Base-by-base conservation (phyloP, 2,797 vertebrate genomes). In the Esox masquinongy region DNA sequence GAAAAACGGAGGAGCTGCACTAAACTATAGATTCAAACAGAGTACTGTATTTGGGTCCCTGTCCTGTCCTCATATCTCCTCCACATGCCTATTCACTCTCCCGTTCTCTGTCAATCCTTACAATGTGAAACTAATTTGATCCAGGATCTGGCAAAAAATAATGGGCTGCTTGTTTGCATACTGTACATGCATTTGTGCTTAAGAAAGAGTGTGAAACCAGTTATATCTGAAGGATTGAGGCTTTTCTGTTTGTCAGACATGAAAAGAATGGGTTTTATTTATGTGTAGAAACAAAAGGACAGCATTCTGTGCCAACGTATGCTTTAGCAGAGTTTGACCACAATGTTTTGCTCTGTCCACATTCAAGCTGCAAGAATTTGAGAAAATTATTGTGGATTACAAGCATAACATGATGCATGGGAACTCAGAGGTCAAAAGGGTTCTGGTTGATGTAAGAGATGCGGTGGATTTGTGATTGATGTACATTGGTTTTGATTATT, bases 51-150 rank as follows among this genome's bases (percentile, higher is more conserved):
- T 70, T 85, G 76, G 81, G 84, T 81, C 75, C 79, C 64, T 2
- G 59, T 78, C 53, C 80, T 85, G 82, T 83, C 84, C 82, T 79
- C 69, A 79, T 43, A 51, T 83, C 68, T 83, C 79, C 79, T 78
- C 72, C 43, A 47, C 43, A 14, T 11, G 43, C 9, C 12, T 47
- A 4, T 47, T 47, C 6, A 47, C 9, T 12, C 12, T 47, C 43
- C 43, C 43, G 3, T 47, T 14, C 1, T 47, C 43, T 47, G 9
- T 47, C 43, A 47, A 14, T 14, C 12, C 43, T 11, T 47, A 14
- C 3, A 47, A 47, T 47, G 43, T 47, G 43, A 11, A 47, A 47
- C 43, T 47, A 47, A 14, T 11, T 12, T 11, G 6, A 47, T 39
- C 36, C 36, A 39, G 36, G 36, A 39, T 8, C 36, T 3, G 36